These are phyloP conservation scores for Todiramphus chloris DNA, from an alignment of 2,113 vertebrate species.

Conservation along the genomic window DNA sequence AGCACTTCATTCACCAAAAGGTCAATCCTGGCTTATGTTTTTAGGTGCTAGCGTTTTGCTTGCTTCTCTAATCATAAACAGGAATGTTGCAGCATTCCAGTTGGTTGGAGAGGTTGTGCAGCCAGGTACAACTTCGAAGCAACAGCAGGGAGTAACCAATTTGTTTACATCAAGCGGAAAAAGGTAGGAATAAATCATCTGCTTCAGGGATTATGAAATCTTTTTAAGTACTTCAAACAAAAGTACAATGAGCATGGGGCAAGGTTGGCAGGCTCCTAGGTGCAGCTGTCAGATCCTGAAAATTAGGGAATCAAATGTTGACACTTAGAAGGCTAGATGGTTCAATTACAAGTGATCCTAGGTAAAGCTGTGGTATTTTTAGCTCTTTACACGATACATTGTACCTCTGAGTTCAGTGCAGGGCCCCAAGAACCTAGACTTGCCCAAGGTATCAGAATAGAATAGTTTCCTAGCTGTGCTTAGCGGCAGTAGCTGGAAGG, in stretches of 20 bases:
- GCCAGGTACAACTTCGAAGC: not conserved
- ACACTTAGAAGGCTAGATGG: conserved; percentile 73
- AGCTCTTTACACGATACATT: conserved; percentile 66
- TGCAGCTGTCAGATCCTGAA: conserved; percentile 75
- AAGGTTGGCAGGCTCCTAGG: conserved; percentile 65
- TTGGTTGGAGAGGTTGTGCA: conserved; percentile 20
- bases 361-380: conserved; percentile 77
- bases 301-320: conserved; percentile 74
- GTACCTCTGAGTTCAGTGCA: conserved; percentile 66
- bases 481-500: not conserved
- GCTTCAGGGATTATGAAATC: conserved; percentile 43
- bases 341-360: conserved; percentile 71
- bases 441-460: not conserved
- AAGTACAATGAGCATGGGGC: conserved; percentile 48
- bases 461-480: conserved; percentile 4
- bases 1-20: conserved; percentile 30
- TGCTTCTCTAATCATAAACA: not conserved
- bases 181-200: conserved; percentile 46
- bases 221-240: conserved; percentile 66
- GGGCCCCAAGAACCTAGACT: conserved; percentile 6
- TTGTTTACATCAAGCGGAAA: conserved; percentile 35
- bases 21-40: conserved; percentile 32
- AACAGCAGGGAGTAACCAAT: conserved; percentile 24
- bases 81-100: not conserved
- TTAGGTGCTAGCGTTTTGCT: not conserved